Conservation (phyloP, 2,888 invertebrate genomes). For the Serrognathus titanus region DNA sequence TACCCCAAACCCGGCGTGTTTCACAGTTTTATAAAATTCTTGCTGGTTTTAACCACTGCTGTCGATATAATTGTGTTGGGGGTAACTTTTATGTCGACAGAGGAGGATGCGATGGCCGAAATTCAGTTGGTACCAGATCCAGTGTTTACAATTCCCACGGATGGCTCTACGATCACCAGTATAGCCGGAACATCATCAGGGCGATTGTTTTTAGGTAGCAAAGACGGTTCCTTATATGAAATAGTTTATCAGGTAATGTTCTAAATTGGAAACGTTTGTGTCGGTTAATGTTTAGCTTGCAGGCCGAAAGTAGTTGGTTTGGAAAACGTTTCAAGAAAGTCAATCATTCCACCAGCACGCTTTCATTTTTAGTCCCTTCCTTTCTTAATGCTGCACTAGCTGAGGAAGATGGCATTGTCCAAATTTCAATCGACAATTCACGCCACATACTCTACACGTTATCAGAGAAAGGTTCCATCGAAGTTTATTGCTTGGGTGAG, state of each 20-base stretch:
- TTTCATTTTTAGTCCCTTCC: conserved; percentile 86
- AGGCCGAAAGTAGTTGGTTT: conserved; percentile 88
- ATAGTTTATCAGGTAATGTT: conserved; percentile 79
- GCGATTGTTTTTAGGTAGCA: conserved; percentile 90
- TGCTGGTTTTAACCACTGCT: conserved; percentile 90
- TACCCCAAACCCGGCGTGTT: conserved; percentile 87
- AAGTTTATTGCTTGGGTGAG: conserved; percentile 85
- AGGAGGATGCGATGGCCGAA: conserved; percentile 58
- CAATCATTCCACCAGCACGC: conserved; percentile 84
- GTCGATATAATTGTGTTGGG: conserved; percentile 90
- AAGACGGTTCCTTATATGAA: conserved; percentile 93
- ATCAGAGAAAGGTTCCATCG: conserved; percentile 83
- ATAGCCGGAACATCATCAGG: conserved; percentile 80
- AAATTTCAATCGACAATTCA: conserved; percentile 85
- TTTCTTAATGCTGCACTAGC: conserved; percentile 82
- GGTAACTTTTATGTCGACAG: conserved; percentile 54
- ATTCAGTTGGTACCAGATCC: conserved; percentile 92
- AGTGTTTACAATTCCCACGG: conserved; percentile 89
- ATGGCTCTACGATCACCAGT: conserved; percentile 79
- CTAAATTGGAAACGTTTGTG: not conserved
- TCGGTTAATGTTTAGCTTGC: conserved; percentile 31
- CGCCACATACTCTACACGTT: conserved; percentile 86
- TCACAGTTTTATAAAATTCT: conserved; percentile 83
- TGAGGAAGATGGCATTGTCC: conserved; percentile 85
- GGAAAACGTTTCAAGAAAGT: conserved; percentile 92